phyloP scores from a whole-genome alignment of 2,888 invertebrate genomes.

The Ceriagrion tenellum region DNA sequence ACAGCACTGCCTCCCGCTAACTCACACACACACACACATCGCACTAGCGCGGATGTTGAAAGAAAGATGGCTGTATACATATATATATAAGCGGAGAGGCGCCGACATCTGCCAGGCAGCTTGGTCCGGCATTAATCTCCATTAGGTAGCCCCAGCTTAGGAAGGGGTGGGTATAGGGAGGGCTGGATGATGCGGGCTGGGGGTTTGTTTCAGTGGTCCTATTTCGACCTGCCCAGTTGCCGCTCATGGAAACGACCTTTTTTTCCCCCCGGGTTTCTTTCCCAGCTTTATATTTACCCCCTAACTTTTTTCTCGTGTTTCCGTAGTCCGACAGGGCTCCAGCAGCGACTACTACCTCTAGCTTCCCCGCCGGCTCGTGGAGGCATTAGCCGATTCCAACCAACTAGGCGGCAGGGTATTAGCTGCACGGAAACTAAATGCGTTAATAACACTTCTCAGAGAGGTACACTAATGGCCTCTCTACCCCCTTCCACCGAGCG shows the following conservation, averaged over 20 bases:
- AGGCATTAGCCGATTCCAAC: not conserved
- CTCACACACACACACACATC: no score
- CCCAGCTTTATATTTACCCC: not conserved
- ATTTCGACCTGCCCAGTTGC: not conserved
- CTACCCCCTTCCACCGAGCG: not conserved
- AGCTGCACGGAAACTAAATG: not conserved
- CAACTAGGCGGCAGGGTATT: not conserved
- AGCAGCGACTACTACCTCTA: not conserved
- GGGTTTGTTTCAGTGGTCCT: not conserved
- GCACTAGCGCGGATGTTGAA: not conserved
- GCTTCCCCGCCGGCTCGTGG: not conserved
- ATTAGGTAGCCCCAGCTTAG: not conserved
- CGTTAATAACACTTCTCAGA: not conserved
- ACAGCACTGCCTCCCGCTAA: not conserved
- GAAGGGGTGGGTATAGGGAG: not conserved
- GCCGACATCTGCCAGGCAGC: constrained; percentile 9
- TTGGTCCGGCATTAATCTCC: constrained; percentile 14
- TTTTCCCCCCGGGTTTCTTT: not conserved
- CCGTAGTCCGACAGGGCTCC: not conserved
- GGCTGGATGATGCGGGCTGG: not conserved
- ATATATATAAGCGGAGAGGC: not conserved
- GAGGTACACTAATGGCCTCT: not conserved
- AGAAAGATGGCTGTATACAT: constrained; percentile 5
- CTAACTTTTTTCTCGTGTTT: not conserved
- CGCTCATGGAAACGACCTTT: not conserved